These are phyloP conservation scores for Microctonus aethiopoides DNA, from an alignment of 2,888 invertebrate genomes.

Conservation along the genomic window DNA sequence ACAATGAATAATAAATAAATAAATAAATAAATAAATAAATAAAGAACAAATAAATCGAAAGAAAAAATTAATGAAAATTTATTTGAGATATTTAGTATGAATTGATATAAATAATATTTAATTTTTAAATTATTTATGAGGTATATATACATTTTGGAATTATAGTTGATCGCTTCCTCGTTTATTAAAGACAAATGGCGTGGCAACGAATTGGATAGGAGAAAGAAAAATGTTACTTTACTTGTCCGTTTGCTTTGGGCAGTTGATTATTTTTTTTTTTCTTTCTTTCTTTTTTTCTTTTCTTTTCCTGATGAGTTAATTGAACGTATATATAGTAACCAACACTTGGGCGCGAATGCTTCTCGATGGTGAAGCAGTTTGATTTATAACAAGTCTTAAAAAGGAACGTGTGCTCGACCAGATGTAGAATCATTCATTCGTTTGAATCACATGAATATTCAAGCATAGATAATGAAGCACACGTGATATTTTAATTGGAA, in stretches of 20 bases:
- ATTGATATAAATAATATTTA: neutral
- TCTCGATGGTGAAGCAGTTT: constrained; percentile 30
- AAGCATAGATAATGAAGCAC: constrained; percentile 43
- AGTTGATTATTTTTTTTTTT: too few species aligned
- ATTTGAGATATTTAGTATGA: constrained; percentile 13
- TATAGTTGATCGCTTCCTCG: constrained; percentile 15
- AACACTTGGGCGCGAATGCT: constrained; percentile 35
- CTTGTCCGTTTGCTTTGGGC: constrained; percentile 22
- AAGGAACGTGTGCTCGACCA: constrained; percentile 22
- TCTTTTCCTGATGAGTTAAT: constrained; percentile 48
- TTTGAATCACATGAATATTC: constrained; percentile 45
- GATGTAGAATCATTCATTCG: constrained; percentile 20
- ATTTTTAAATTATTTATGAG: neutral
- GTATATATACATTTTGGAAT: neutral
- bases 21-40: too few species aligned
- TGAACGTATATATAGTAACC: constrained; percentile 42
- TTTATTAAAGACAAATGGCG: constrained; percentile 27
- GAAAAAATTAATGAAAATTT: constrained; percentile 15
- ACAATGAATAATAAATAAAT: too few species aligned
- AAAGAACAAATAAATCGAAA: too few species aligned
- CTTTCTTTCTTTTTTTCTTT: too few species aligned
- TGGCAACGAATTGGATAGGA: constrained; percentile 12
- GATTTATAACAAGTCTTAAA: constrained; percentile 41
- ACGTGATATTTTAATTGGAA: constrained; percentile 48
- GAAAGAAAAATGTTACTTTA: constrained; percentile 33